These are phyloP conservation scores for Halcyon leucocephala DNA, from an alignment of 2,797 vertebrate species.

Conservation along the genomic window DNA sequence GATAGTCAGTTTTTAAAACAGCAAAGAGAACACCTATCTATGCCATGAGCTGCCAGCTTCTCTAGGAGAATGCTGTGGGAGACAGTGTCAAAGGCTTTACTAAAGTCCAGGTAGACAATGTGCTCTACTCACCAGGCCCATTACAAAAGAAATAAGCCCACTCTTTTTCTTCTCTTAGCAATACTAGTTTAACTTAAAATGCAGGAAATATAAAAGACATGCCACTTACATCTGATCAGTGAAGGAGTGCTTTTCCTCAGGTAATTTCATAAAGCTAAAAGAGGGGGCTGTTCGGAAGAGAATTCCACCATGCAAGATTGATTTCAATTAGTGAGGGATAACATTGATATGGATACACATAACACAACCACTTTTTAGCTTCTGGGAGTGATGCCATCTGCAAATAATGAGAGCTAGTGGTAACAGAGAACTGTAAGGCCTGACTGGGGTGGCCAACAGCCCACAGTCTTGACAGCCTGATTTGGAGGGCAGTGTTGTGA, in stretches of 20 bases:
- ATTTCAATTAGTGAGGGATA: constrained; percentile 14
- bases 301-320: not conserved
- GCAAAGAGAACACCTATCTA: too few species aligned
- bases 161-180: not conserved
- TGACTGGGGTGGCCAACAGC: not conserved
- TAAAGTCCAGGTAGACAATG: not conserved
- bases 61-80: too few species aligned
- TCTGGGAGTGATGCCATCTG: constrained; percentile 30
- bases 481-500: constrained; percentile 1
- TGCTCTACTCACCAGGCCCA: not conserved
- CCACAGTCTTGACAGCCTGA: not conserved
- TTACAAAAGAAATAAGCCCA: not conserved
- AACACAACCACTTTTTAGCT: constrained; percentile 20
- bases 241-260: not conserved
- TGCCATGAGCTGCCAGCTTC: too few species aligned
- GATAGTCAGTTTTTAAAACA: too few species aligned
- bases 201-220: not conserved
- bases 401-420: not conserved
- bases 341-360: constrained; percentile 1
- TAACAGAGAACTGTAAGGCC: constrained; percentile 1
- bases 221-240: not conserved
- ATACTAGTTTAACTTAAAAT: not conserved
- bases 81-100: too few species aligned
- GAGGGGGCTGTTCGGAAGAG: not conserved
- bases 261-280: not conserved